Percentiles rank a stretch among this genome's conserved stretches.
phyloP scores from a whole-genome alignment of 2,888 invertebrate species.

The Lasioglossum villosulum region DNA sequence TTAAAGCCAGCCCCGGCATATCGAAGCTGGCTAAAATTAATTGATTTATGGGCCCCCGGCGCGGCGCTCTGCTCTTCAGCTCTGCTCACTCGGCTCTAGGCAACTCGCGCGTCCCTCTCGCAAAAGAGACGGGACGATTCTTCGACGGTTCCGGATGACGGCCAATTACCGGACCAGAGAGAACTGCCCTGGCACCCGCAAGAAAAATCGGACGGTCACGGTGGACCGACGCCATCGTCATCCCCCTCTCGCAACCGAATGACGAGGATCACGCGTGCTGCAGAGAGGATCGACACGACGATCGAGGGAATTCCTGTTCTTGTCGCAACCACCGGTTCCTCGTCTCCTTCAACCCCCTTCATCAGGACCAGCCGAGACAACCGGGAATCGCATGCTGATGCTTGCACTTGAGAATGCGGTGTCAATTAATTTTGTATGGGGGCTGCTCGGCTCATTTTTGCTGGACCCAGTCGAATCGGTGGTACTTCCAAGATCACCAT shows the following conservation, averaged over 20 bases:
- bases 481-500: neutral
- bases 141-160: slow-evolving; percentile 55
- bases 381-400: neutral
- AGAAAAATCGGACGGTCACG: slow-evolving; percentile 55
- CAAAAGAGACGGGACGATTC: slow-evolving; percentile 21
- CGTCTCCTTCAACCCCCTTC: neutral
- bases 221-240: slow-evolving; percentile 8
- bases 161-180: slow-evolving; percentile 57
- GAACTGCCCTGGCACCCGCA: slow-evolving; percentile 34
- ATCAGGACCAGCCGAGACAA: neutral
- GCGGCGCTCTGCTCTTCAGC: slow-evolving; percentile 1
- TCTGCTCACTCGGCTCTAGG: slow-evolving; percentile 14
- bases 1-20: slow-evolving; percentile 78
- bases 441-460: neutral
- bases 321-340: slow-evolving; percentile 7
- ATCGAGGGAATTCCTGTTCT: slow-evolving; percentile 50
- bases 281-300: slow-evolving; percentile 10
- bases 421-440: neutral
- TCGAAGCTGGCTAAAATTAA: slow-evolving; percentile 83
- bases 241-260: neutral
- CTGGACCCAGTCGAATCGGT: neutral
- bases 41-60: slow-evolving; percentile 80
- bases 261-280: neutral
- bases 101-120: slow-evolving; percentile 10
- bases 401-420: neutral